Conservation (phyloP, 37 sponge, comb jelly and placozoan genomes). For the Ianthella basta region DNA sequence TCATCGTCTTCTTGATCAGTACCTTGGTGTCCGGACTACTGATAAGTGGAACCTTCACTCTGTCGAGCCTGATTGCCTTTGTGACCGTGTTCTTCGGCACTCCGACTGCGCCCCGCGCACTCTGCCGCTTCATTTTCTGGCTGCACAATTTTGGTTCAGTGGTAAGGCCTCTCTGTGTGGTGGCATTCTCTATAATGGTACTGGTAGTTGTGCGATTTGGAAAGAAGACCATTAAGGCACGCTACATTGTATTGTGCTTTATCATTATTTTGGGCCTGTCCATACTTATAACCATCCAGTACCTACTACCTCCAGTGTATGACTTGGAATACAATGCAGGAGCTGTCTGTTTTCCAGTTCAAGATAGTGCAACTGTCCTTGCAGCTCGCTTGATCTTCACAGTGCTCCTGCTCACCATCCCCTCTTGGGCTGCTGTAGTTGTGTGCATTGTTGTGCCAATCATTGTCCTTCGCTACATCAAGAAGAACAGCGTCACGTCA, state of each 20-base stretch:
- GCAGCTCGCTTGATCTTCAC: neutral
- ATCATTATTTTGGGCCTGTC: too few relatives aligned
- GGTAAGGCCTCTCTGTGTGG: too few relatives aligned
- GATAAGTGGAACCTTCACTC: neutral
- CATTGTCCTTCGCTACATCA: constrained; percentile 5
- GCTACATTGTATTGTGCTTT: too few relatives aligned
- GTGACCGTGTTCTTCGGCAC: neutral
- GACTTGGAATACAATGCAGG: neutral
- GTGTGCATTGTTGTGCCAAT: neutral
- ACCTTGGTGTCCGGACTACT: neutral
- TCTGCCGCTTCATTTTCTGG: neutral
- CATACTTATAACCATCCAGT: too few relatives aligned
- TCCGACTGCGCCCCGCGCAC: neutral
- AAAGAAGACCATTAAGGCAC: too few relatives aligned
- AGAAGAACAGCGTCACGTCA: neutral
- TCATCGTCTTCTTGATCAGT: neutral
- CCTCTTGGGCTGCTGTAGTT: neutral
- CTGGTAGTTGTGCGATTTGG: too few relatives aligned
- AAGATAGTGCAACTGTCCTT: neutral
- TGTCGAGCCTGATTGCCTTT: neutral
- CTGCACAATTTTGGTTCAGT: too few relatives aligned
- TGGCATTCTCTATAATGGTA: too few relatives aligned
- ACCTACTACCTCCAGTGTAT: neutral
- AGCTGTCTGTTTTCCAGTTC: neutral
- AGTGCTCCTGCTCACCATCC: neutral